Conservation (phyloP, 1,140 invertebrate genomes). For the Zaprionus africanus region DNA sequence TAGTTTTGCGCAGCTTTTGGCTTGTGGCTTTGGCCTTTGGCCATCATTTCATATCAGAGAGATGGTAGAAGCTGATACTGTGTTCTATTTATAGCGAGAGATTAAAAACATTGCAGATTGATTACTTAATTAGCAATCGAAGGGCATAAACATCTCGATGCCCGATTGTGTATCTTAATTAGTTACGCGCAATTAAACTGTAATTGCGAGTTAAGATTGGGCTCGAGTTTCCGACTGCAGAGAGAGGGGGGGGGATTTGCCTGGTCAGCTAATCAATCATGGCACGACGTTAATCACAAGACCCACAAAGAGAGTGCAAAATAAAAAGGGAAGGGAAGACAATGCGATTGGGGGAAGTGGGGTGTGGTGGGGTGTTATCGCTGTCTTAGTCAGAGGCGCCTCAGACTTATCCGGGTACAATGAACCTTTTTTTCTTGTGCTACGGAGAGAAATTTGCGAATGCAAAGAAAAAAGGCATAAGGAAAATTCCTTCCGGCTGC, state of each 20-base stretch:
- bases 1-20: conserved; percentile 12
- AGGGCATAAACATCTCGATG: conserved; percentile 3
- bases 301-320: not conserved
- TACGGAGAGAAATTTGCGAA: conserved; percentile 10
- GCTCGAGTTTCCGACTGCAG: not conserved
- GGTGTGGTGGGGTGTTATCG: not conserved
- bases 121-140: conserved; percentile 27
- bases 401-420: conserved; percentile 29
- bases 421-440: conserved; percentile 22
- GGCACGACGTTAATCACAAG: conserved; percentile 12
- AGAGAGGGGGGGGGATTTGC: not conserved
- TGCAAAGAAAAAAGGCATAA: conserved; percentile 39
- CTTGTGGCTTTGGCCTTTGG: conserved; percentile 10
- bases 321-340: not conserved
- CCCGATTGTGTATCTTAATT: not conserved
- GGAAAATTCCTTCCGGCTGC: conserved; percentile 53
- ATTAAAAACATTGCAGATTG: conserved; percentile 15
- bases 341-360: not conserved
- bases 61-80: conserved; percentile 21
- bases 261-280: not conserved
- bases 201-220: conserved; percentile 18
- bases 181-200: not conserved
- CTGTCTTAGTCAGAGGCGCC: not conserved
- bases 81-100: conserved; percentile 14
- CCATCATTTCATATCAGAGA: not conserved